Conservation (phyloP, 2,888 invertebrate genomes). For the Drosophila aldrichi region DNA sequence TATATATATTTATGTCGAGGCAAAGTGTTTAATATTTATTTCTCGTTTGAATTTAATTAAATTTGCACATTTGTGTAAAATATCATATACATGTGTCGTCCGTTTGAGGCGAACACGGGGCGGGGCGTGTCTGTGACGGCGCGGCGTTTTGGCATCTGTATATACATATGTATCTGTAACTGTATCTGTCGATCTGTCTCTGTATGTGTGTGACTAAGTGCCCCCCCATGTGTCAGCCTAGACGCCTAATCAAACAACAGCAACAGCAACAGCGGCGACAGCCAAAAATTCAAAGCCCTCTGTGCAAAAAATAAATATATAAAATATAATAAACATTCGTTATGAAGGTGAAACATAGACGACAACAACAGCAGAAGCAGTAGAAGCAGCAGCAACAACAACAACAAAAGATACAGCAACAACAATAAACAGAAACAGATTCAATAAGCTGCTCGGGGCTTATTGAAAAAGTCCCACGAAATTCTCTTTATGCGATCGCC, state of each 20-base stretch:
- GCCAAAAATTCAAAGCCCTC: constrained; percentile 61
- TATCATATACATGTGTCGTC: constrained; percentile 64
- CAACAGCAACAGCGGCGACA: constrained; percentile 50
- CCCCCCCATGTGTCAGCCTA: constrained; percentile 74
- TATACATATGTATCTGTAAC: constrained; percentile 14
- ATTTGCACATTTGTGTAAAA: constrained; percentile 81
- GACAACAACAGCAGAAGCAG: constrained; percentile 18
- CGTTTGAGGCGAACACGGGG: constrained; percentile 39
- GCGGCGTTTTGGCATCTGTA: constrained; percentile 31
- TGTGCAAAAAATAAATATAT: constrained; percentile 33
- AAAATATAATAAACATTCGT: constrained; percentile 66
- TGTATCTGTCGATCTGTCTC: constrained; percentile 18
- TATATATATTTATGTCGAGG: constrained; percentile 54
- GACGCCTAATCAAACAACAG: constrained; percentile 75
- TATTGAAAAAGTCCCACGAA: constrained; percentile 57
- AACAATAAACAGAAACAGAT: constrained; percentile 30
- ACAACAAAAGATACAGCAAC: constrained; percentile 13
- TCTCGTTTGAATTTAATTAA: constrained; percentile 81
- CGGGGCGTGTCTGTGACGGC: constrained; percentile 43
- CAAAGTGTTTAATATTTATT: constrained; percentile 70
- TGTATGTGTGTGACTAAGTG: constrained; percentile 41
- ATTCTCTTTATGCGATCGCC: constrained; percentile 47
- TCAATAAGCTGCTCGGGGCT: constrained; percentile 40
- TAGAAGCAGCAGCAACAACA: constrained; percentile 15
- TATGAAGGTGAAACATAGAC: constrained; percentile 52